Evolutionary conservation across 2,888 invertebrate genomes (phyloP).

Genomic region (Girardia tigrina): DNA sequence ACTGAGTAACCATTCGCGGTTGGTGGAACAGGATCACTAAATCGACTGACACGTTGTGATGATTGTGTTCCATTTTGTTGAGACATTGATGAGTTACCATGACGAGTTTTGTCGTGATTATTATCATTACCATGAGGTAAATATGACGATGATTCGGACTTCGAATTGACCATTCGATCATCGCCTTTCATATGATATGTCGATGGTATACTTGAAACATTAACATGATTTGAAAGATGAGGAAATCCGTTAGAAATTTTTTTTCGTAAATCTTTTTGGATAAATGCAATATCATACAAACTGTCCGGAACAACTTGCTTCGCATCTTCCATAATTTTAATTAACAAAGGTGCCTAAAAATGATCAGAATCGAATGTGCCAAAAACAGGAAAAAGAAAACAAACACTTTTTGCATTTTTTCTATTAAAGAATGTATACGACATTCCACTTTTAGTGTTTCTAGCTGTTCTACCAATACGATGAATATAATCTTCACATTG

Average conservation of each 20-base stretch:
- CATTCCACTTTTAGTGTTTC: slow-evolving; percentile 78
- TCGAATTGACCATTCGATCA: too few species aligned
- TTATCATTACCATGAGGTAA: too few species aligned
- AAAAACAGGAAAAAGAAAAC: too few species aligned
- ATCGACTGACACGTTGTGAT: not conserved
- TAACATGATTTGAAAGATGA: not conserved
- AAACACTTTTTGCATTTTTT: slow-evolving; percentile 60
- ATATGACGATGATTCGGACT: not conserved
- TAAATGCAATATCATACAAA: not conserved
- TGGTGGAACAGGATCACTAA: not conserved
- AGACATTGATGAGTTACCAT: not conserved
- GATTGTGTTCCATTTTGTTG: not conserved
- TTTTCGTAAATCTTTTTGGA: not conserved
- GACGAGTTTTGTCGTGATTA: not conserved
- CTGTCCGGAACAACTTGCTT: slow-evolving; percentile 56
- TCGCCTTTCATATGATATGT: not conserved
- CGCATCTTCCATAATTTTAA: slow-evolving; percentile 78
- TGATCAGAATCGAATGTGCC: too few species aligned
- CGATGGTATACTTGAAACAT: not conserved
- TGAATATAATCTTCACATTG: slow-evolving; percentile 95
- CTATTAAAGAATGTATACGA: slow-evolving; percentile 91
- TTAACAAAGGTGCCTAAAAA: slow-evolving; percentile 80
- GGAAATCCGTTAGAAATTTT: slow-evolving; percentile 5
- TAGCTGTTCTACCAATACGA: slow-evolving; percentile 82
- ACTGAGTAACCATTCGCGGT: not conserved